Conservation (phyloP, 2,113 vertebrate genomes). For the Sceloporus tristichus region DNA sequence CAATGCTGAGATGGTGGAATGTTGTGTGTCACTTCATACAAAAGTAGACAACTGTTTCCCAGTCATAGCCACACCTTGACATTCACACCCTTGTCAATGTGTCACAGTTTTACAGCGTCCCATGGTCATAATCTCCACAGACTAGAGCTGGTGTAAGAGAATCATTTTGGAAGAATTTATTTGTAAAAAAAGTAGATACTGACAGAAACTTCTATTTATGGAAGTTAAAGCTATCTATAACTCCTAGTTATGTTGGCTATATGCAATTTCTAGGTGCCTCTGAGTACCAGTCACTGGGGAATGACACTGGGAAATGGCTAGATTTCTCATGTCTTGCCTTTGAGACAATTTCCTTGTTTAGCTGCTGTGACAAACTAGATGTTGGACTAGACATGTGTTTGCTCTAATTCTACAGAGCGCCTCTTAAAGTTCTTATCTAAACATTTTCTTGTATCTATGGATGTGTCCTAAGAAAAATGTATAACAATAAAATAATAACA, state of each 20-base stretch:
- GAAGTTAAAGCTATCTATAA: background rate
- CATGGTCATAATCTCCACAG: background rate
- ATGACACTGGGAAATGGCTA: background rate
- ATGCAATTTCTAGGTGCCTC: background rate
- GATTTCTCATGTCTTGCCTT: background rate
- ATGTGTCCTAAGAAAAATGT: too few species aligned
- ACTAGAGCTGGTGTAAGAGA: background rate
- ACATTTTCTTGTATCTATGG: too few species aligned
- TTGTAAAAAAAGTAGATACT: background rate
- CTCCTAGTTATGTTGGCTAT: background rate
- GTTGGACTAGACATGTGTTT: background rate
- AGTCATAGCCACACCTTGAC: background rate
- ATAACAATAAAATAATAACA: too few species aligned
- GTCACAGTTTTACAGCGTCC: background rate
- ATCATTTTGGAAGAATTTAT: background rate
- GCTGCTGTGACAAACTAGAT: background rate
- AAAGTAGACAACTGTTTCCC: background rate
- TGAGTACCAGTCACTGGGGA: background rate
- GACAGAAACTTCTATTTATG: background rate
- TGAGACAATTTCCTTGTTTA: background rate
- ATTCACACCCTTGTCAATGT: conserved; percentile 29
- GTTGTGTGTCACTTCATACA: background rate
- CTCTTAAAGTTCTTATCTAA: too few species aligned
- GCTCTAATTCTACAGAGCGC: background rate
- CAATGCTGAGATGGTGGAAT: background rate